Evolutionary conservation across 2,797 vertebrate species (phyloP).

Genomic region (Cryptoblepharus egeriae): DNA sequence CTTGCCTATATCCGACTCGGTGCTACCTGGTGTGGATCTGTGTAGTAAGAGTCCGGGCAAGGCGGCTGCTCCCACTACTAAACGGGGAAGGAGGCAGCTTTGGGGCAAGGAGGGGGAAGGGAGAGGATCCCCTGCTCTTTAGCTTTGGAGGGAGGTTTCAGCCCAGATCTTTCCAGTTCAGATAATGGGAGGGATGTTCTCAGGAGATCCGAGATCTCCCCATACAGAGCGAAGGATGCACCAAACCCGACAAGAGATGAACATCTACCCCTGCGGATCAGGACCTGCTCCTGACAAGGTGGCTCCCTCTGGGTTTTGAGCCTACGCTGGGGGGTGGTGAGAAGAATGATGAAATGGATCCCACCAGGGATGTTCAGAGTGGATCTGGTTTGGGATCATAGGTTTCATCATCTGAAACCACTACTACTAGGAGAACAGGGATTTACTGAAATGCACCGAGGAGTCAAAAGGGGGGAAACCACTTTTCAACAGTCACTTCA

Average conservation of each 20-base stretch:
- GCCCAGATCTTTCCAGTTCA: not conserved
- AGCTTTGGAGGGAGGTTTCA: not conserved
- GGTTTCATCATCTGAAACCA: no score
- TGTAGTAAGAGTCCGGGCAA: conserved; percentile 23
- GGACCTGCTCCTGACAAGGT: not conserved
- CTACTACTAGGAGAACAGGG: no score
- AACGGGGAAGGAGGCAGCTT: conserved; percentile 50
- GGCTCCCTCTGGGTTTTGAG: not conserved
- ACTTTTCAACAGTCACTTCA: not conserved
- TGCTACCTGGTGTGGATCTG: conserved; percentile 13
- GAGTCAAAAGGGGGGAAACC: no score
- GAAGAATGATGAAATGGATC: not conserved
- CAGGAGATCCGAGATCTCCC: no score
- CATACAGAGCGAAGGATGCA: not conserved
- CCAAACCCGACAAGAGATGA: not conserved
- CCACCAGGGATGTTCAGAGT: not conserved
- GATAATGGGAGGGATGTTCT: no score
- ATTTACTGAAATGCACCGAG: not conserved
- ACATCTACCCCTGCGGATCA: no score
- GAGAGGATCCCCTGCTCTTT: no score
- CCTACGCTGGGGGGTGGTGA: no score
- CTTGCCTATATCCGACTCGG: conserved; percentile 23
- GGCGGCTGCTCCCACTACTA: conserved; percentile 50
- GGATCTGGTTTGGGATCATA: no score
- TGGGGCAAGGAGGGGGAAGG: conserved; percentile 19